These are phyloP conservation scores for Seira ritae DNA, from an alignment of 2,888 invertebrate genomes.

Conservation along the genomic window DNA sequence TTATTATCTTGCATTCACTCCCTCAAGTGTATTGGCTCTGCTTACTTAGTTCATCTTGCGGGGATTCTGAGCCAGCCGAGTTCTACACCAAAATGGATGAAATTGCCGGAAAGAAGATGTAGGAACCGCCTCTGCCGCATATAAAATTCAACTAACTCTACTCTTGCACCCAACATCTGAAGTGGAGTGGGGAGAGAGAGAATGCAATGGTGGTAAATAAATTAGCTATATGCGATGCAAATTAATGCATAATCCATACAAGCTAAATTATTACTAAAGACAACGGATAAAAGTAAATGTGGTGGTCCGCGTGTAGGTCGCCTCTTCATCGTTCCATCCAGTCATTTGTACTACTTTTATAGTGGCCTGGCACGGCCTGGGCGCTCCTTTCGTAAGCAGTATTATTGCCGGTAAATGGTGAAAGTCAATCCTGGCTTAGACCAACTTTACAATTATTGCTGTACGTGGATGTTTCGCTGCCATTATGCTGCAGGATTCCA, in stretches of 20 bases:
- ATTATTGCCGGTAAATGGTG: slow-evolving; percentile 6
- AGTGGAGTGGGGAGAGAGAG: neutral
- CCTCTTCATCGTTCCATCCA: neutral
- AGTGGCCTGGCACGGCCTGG: neutral
- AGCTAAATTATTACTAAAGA: neutral
- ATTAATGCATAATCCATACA: slow-evolving; percentile 34
- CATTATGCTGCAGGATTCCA: slow-evolving; percentile 1
- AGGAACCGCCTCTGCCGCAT: neutral
- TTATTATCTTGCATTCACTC: slow-evolving; percentile 11
- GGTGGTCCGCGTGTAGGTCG: neutral
- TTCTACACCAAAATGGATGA: neutral
- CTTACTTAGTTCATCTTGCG: neutral
- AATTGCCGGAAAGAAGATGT: neutral
- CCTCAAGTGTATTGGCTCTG: slow-evolving; percentile 11
- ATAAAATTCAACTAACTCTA: neutral
- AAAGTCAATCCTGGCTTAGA: neutral
- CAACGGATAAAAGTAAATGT: neutral
- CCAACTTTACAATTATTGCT: slow-evolving; percentile 4
- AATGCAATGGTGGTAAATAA: slow-evolving; percentile 44
- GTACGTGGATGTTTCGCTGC: neutral
- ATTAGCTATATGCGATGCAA: slow-evolving; percentile 46
- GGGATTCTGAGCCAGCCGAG: neutral
- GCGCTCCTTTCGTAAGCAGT: neutral
- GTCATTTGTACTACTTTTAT: neutral
- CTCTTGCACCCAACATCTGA: neutral